Evolutionary conservation across 2,888 invertebrate genomes (phyloP).

Genomic region (Magallana nippona): DNA sequence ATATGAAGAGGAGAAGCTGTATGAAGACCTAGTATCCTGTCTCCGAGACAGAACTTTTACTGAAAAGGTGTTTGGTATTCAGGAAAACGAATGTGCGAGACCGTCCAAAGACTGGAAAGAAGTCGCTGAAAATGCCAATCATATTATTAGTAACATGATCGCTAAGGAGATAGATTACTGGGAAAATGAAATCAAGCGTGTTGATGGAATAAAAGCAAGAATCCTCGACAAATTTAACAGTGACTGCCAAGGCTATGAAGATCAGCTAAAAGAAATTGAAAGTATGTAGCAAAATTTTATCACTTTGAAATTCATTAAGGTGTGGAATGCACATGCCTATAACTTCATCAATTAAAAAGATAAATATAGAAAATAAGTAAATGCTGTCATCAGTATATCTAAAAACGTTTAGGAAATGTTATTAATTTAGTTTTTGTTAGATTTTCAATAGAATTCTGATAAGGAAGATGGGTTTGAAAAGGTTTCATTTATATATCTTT

Average conservation of each 20-base stretch:
- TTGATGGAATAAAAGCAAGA: slow-evolving; percentile 60
- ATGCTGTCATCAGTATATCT: too few relatives aligned
- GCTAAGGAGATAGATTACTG: slow-evolving; percentile 69
- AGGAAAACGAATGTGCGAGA: slow-evolving; percentile 46
- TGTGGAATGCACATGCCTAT: too few relatives aligned
- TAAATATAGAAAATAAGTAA: too few relatives aligned
- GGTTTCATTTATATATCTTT: too few relatives aligned
- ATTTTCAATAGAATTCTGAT: too few relatives aligned
- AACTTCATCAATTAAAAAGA: too few relatives aligned
- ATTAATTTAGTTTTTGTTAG: too few relatives aligned
- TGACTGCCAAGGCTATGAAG: slow-evolving; percentile 73
- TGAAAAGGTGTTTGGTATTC: slow-evolving; percentile 36
- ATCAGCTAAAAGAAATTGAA: slow-evolving; percentile 72
- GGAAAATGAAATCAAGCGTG: slow-evolving; percentile 66
- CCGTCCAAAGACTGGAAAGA: slow-evolving; percentile 57
- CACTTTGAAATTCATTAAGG: too few relatives aligned
- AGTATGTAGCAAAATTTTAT: slow-evolving; percentile 52
- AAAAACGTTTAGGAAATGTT: too few relatives aligned
- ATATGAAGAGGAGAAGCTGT: slow-evolving; percentile 40
- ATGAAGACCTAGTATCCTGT: slow-evolving; percentile 31
- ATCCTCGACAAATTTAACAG: slow-evolving; percentile 69
- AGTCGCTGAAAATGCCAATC: slow-evolving; percentile 56
- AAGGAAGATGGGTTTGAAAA: too few relatives aligned
- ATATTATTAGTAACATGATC: slow-evolving; percentile 64
- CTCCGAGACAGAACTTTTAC: slow-evolving; percentile 40